Evolutionary conservation across 2,888 invertebrate species (phyloP), one percentile per base, ranked within the genome.

Genomic region (Microctonus brassicae): DNA sequence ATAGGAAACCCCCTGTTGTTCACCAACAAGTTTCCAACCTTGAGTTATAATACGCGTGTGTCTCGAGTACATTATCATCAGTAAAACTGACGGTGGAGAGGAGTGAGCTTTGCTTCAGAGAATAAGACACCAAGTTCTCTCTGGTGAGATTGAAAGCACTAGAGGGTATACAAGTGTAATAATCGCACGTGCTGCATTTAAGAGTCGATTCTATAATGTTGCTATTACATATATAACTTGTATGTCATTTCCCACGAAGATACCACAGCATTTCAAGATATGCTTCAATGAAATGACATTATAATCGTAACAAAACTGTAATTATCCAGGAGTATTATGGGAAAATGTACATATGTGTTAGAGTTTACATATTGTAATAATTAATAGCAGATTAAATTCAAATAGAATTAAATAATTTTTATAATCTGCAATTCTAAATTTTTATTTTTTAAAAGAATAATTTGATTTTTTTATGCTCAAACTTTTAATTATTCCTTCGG

Each of bases 151-250:
- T 61, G 22, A 36, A 62, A 17, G 1, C 47, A 47, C 47, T 7
- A 47, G 17, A 17, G 47, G 47, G 26, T 42, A 9, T 6, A n/a
- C 53, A 55, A 24, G 66, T 67, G 67, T 62, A 75, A 75, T 76
- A 76, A 75, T 75, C 69, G 69, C 68, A 17, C 47, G 9, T 47
- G 9, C 29, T 42, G 55, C 53, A 34, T 52, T 64, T 69, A 36
- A 76, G 53, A 76, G 72, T 69, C 67, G 72, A 72, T 73, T 69
- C 22, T 47, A 57, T 11, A 39, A 26, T 13, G 33, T 22, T 47
- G 66, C 52, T 39, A 22, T 17, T 20, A 11, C 10, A 22, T 34
- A 20, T 55, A 24, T 24, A 11, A 11, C 58, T 29, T 13, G 26
- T 24, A 34, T 58, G 17, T 20, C 58, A 33, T 58, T n/a, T 58